Base-by-base conservation (phyloP, 2,888 invertebrate species). In the Mythimna albipuncta region DNA sequence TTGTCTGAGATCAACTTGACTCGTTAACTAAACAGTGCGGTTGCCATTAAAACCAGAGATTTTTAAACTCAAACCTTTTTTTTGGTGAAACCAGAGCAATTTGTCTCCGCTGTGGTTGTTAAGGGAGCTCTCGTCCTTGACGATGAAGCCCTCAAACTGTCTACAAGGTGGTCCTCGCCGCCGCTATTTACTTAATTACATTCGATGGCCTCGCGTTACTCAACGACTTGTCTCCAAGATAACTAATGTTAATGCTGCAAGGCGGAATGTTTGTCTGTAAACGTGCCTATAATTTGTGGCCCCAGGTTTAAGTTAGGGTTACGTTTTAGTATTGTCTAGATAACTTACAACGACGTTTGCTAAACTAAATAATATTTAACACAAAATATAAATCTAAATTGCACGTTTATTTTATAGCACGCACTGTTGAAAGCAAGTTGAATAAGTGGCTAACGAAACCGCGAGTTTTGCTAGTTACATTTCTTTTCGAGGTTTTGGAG, bases 141-240 rank as follows among this genome's bases (percentile, higher is more conserved):
- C 68, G 59, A 58, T 50, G 94, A 95, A 94, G 91, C 94, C 94
- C 88, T 92, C 91, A 88, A 90, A 88, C 83, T 89, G 87, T 89
- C 90, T 85, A 84, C 92, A 89, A 91, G 94, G 94, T 93, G 93
- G 92, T 93, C 92, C 70, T 77, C 86, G 80, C 78, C 54, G 47
- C 61, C 47, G 64, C 21, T 76, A 64, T 79, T 64, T 73, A 79
- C 83, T 87, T 91, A 92, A 93, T 92, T 91, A 93, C 92, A 93
- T 93, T 93, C 91, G 84, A 91, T 89, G 89, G 88, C 93, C 93
- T 93, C 91, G 90, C 73, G 78, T 82, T 85, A 83, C 87, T 81
- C 79, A 89, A 86, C 87, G 75, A 85, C 86, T 85, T 86, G 89
- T 87, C 89, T 87, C 75, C 83, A 72, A 73, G 72, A 85, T 88